phyloP scores from a whole-genome alignment of 2,113 vertebrate genomes.

The Pandion haliaetus region DNA sequence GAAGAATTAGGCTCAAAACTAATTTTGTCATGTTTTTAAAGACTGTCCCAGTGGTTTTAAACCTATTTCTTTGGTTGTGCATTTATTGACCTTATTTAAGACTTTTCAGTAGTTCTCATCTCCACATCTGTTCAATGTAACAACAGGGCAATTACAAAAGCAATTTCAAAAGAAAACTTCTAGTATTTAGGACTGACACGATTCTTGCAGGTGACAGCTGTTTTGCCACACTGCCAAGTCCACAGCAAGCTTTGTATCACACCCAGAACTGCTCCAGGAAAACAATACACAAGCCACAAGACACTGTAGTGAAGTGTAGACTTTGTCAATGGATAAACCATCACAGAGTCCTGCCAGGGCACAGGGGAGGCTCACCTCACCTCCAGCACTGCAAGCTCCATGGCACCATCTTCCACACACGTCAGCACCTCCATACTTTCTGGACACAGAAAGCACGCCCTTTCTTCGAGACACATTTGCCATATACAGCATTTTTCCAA shows the following conservation, averaged over 20 bases:
- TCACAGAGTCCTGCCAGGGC: not conserved
- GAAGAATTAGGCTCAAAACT: not conserved
- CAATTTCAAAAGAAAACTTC: not conserved
- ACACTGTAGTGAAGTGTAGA: not conserved
- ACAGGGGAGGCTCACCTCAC: not conserved
- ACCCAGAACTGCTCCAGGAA: not conserved
- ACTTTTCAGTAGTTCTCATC: not conserved
- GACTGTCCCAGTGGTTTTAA: not conserved
- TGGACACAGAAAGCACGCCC: too few species aligned
- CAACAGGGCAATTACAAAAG: conserved; percentile 3
- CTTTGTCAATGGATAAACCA: not conserved
- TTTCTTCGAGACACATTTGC: not conserved
- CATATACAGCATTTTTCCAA: not conserved
- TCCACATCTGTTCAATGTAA: not conserved
- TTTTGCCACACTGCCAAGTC: not conserved
- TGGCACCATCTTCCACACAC: rapidly evolving
- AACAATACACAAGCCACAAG: not conserved
- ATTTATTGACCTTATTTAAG: not conserved
- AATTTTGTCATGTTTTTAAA: not conserved
- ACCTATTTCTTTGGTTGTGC: not conserved
- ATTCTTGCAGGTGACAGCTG: conserved; percentile 51
- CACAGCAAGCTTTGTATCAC: not conserved
- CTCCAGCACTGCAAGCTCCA: not conserved
- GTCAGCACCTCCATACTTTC: not conserved
- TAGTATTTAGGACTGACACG: not conserved